Base-by-base conservation (phyloP, 2,797 vertebrate species). In the Hephaestus fuliginosus region DNA sequence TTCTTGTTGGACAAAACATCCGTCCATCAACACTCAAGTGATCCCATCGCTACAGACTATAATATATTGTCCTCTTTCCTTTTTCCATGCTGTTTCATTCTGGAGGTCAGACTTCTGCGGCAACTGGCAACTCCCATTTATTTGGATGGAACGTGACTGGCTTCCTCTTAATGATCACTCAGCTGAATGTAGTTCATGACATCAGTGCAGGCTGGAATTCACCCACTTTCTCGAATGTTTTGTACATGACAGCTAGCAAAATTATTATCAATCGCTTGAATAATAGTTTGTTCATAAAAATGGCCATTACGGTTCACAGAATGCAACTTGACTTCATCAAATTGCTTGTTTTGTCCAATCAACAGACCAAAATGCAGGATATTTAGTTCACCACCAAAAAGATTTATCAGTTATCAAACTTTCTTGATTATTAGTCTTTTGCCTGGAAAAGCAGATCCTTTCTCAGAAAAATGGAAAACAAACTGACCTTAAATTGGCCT, bases 91-190 rank as follows among this genome's bases (percentile, higher is more conserved):
- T 15, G 5, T 67, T 79, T 77, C 22, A 18, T 70, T 71, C 14
- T 11, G 20, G 20, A 4, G 62, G 41, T 52, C 22, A 68, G 2
- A 5, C 36, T 61, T 79, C 28, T 62, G 36, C 46, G n/a, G 57
- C n/a, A n/a, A 58, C 22, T 64, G 17, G 46, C n/a, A 36, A 10
- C n/a, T 61, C n/a, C 28, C 17, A 13, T 76, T 80, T 58, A 15
- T 83, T 67, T 76, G 33, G 0, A 74, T 3, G 18, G 78, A 84
- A 84, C 65, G 52, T 85, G 86, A 86, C 74, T 22, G 8, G 5
- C 72, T 89, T 88, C 82, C 86, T 84, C n/a, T 41, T 5, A 18
- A 33, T 80, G 48, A 57, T 69, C 48, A 65, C 33, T 46, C 28
- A 13, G 44, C 9, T 44, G 25, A 61, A 57, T 69, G 60, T n/a